Conservation (phyloP, 2,797 vertebrate species). For the Gorsachius magnificus region DNA sequence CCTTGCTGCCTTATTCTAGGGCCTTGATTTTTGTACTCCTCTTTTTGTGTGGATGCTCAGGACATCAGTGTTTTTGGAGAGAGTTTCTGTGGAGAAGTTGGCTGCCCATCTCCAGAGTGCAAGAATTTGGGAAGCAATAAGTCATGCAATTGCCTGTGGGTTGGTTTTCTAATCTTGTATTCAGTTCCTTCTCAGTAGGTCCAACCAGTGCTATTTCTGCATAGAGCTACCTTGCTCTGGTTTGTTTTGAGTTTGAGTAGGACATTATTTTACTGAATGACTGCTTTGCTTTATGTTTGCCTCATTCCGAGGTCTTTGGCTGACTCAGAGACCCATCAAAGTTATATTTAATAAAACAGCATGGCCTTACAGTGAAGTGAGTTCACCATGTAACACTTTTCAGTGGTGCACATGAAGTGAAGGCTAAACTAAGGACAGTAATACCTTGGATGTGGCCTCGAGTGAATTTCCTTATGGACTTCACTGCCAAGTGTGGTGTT, state of each 20-base stretch:
- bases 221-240: not conserved
- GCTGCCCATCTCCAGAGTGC: accelerated
- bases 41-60: not conserved
- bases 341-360: slow-evolving; percentile 54
- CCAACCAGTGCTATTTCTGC: not conserved
- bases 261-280: not conserved
- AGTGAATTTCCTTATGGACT: slow-evolving; percentile 40
- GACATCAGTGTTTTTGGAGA: not conserved
- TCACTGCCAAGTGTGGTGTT: not conserved
- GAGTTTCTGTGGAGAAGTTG: not conserved
- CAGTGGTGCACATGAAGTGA: slow-evolving; percentile 9
- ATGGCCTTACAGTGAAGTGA: slow-evolving; percentile 41
- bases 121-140: not conserved
- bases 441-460: not conserved
- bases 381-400: slow-evolving; percentile 34
- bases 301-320: not conserved
- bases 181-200: not conserved
- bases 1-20: not conserved
- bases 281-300: not conserved
- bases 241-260: not conserved
- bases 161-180: not conserved
- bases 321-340: not conserved
- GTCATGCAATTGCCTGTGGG: not conserved
- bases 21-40: no score
- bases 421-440: slow-evolving; percentile 20